A percentile compares a stretch with the other conserved stretches of the same genome.
phyloP scores from a whole-genome alignment of 2,113 vertebrate genomes.

The Pionites leucogaster region DNA sequence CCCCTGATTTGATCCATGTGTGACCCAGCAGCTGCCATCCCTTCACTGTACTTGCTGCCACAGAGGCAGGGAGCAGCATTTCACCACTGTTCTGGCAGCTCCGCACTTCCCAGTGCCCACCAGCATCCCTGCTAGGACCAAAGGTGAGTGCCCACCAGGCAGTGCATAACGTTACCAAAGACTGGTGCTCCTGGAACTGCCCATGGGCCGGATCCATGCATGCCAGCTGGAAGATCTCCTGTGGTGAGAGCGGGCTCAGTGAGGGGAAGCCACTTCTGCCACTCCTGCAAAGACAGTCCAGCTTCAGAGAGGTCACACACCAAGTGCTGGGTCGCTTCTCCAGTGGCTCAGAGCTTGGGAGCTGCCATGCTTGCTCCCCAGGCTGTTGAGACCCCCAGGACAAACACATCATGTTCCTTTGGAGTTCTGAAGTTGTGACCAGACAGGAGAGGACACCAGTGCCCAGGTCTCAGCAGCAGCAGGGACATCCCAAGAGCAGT shows the following conservation, averaged over 20 bases:
- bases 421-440: neutral
- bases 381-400: neutral
- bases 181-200: conserved; percentile 85
- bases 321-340: neutral
- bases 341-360: neutral
- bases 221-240: conserved; percentile 91
- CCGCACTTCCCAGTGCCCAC: neutral
- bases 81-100: neutral
- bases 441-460: neutral
- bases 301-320: neutral
- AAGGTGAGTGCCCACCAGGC: neutral
- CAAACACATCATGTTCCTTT: neutral
- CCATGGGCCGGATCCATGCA: conserved; percentile 78
- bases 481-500: neutral
- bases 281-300: conserved; percentile 77
- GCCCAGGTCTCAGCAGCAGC: neutral
- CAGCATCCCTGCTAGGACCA: neutral
- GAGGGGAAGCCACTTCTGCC: conserved; percentile 87
- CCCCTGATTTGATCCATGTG: fast-evolving
- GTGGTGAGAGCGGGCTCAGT: conserved; percentile 90
- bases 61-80: neutral
- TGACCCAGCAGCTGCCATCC: neutral
- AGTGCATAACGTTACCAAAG: conserved; percentile 83
- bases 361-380: fast-evolving
- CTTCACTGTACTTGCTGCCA: neutral